Evolutionary conservation across 1,140 invertebrate species (phyloP).

Genomic region (Tenebrio molitor): DNA sequence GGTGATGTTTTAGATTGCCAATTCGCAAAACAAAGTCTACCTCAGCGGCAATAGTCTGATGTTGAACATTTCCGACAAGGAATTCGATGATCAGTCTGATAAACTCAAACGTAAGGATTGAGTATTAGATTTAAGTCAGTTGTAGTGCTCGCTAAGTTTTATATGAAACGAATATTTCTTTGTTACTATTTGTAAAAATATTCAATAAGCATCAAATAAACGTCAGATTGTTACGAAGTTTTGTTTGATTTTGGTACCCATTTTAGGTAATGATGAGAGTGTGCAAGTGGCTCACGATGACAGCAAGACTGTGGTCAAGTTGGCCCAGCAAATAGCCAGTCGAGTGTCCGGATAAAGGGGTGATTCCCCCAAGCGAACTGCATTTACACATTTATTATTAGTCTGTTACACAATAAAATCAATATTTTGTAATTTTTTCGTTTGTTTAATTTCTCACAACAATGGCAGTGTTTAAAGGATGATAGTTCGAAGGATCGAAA

Average conservation of each 20-base stretch:
- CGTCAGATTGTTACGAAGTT: slow-evolving; percentile 11
- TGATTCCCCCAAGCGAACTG: not conserved
- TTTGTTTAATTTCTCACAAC: not conserved
- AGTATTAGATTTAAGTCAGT: slow-evolving; percentile 10
- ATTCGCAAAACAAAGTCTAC: slow-evolving; percentile 69
- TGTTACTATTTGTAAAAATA: slow-evolving; percentile 46
- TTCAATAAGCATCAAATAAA: slow-evolving; percentile 30
- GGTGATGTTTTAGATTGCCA: slow-evolving; percentile 48
- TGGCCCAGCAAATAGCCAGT: not conserved
- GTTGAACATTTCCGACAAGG: slow-evolving; percentile 96
- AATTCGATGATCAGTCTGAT: slow-evolving; percentile 90
- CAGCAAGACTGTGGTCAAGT: not conserved
- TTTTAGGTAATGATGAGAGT: slow-evolving; percentile 21
- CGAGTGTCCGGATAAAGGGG: slow-evolving; percentile 1
- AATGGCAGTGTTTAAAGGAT: not conserved
- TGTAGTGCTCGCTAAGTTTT: slow-evolving; percentile 28
- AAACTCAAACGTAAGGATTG: slow-evolving; percentile 86
- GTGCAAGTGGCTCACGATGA: not conserved
- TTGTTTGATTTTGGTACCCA: slow-evolving; percentile 32
- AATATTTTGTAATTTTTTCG: not conserved
- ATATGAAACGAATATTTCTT: slow-evolving; percentile 28
- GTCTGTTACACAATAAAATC: not conserved
- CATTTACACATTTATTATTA: not conserved
- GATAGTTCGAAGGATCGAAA: no score
- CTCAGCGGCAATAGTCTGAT: slow-evolving; percentile 93